A percentile compares a stretch with the other conserved stretches of the same genome.
Conservation (phyloP, 2,797 vertebrate species). For the Centropyge bicolor region DNA sequence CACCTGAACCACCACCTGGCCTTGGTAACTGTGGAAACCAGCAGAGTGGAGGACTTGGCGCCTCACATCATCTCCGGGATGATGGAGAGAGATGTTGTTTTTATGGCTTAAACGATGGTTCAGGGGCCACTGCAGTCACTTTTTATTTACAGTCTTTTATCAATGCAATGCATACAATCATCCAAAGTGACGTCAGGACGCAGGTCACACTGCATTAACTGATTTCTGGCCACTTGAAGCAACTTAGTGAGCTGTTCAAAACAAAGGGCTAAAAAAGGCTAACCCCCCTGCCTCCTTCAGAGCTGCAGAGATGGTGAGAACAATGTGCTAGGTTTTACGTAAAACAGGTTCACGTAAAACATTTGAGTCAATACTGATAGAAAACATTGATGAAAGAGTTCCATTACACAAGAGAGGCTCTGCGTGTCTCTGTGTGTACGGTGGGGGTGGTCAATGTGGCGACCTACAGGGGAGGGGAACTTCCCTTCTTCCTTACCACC, state of each 20-base stretch:
- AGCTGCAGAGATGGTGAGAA: neutral
- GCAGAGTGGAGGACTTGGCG: constrained; percentile 21
- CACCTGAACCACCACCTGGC: constrained; percentile 54
- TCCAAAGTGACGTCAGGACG: neutral
- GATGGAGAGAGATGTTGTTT: constrained; percentile 1
- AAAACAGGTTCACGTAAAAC: neutral
- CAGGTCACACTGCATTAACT: neutral
- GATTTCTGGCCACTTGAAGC: neutral
- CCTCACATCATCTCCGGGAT: constrained; percentile 17
- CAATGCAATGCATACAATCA: neutral
- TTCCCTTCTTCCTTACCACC: constrained; percentile 26
- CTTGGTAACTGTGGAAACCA: constrained; percentile 72
- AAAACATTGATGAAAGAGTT: neutral
- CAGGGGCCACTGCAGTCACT: neutral
- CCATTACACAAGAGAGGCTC: neutral
- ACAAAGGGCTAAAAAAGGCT: neutral
- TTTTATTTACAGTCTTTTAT: neutral
- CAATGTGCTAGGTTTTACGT: neutral
- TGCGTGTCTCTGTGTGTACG: neutral
- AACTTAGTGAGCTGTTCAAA: neutral
- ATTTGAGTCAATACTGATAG: neutral
- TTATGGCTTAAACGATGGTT: neutral
- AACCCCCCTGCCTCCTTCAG: no score
- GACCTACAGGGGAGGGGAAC: constrained; percentile 33
- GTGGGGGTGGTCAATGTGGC: constrained; percentile 16